Evolutionary conservation across 2,888 invertebrate genomes (phyloP).

Genomic region (Bruchidius siliquastri): DNA sequence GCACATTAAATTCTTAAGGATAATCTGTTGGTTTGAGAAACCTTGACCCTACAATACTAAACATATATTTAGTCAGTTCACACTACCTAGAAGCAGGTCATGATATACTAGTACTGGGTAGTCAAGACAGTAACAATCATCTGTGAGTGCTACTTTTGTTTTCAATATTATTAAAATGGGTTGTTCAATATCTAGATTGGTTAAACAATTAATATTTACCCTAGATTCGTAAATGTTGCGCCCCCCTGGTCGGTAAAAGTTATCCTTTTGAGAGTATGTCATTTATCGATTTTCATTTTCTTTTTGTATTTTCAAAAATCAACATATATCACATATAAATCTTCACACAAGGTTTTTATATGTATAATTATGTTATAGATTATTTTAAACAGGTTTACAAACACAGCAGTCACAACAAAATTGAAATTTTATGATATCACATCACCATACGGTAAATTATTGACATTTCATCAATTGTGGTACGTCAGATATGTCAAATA

Average conservation of each 20-base stretch:
- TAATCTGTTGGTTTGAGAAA: too few species aligned
- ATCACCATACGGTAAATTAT: not conserved
- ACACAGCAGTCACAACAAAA: too few species aligned
- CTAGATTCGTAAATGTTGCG: conserved; percentile 1
- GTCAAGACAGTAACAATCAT: not conserved
- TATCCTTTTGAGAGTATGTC: not conserved
- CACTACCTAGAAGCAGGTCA: too few species aligned
- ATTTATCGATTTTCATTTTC: not conserved
- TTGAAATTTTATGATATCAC: too few species aligned
- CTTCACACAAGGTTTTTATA: too few species aligned
- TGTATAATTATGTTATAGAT: too few species aligned
- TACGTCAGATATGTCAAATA: not conserved
- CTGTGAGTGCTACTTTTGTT: not conserved
- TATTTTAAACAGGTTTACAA: too few species aligned
- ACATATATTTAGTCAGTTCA: too few species aligned
- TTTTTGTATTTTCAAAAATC: not conserved
- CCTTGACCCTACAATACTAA: too few species aligned
- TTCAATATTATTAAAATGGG: not conserved
- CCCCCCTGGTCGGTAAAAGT: conserved; percentile 9
- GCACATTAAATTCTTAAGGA: too few species aligned
- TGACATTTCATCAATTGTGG: not conserved
- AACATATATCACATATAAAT: too few species aligned
- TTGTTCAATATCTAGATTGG: not conserved
- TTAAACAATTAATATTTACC: not conserved
- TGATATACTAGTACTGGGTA: not conserved